These are phyloP conservation scores for Myripristis murdjan DNA, from an alignment of 2,797 vertebrate species.

Conservation along the genomic window DNA sequence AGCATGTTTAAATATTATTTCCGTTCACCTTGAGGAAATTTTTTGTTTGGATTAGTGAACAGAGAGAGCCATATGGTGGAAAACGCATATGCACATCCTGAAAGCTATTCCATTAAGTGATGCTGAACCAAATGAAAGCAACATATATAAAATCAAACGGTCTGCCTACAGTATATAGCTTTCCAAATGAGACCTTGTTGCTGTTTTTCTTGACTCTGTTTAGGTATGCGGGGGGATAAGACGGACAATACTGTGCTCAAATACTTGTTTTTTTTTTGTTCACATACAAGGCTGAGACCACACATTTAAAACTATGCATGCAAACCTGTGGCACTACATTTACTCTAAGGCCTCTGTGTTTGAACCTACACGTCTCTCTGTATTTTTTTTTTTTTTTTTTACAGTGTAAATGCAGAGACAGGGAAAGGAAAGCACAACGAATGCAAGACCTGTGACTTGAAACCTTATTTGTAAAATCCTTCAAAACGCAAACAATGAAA, in stretches of 20 bases:
- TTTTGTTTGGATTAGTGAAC: too few species aligned
- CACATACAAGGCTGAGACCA: too few species aligned
- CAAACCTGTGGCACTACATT: neutral
- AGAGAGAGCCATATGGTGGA: neutral
- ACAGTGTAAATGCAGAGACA: constrained; percentile 4
- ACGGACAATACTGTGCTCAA: neutral
- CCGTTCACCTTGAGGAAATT: too few species aligned
- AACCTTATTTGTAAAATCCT: constrained; percentile 26
- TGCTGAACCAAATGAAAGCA: neutral
- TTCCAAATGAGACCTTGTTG: neutral
- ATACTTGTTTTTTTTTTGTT: too few species aligned
- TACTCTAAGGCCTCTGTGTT: neutral
- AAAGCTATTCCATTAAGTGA: neutral
- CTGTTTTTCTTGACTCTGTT: constrained; percentile 5
- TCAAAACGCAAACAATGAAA: constrained; percentile 48
- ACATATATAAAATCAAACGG: too few species aligned
- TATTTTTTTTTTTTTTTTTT: constrained; percentile 4
- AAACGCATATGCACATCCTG: neutral
- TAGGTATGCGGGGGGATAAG: neutral
- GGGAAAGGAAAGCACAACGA: constrained; percentile 10
- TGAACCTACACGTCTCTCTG: neutral
- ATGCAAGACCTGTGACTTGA: constrained; percentile 18
- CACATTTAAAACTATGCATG: too few species aligned
- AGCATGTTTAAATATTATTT: too few species aligned
- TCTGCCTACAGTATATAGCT: constrained; percentile 1